Evolutionary conservation across 2,888 invertebrate genomes (phyloP).

Genomic region (Poecilobothrus nobilitatus): DNA sequence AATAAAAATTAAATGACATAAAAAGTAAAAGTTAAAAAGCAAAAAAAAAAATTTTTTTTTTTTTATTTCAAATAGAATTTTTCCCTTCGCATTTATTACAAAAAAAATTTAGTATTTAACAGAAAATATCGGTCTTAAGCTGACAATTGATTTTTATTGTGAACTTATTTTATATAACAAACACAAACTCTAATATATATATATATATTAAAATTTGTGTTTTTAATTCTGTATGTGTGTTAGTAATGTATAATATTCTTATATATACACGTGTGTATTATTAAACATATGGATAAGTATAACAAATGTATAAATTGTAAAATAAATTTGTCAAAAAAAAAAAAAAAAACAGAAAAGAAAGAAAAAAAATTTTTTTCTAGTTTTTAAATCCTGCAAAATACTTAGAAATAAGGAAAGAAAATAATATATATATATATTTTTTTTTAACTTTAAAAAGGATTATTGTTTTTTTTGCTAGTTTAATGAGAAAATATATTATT

Average conservation of each 20-base stretch:
- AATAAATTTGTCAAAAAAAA: too few relatives aligned
- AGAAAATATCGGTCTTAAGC: background rate
- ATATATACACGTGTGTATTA: too few relatives aligned
- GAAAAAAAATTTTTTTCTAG: background rate
- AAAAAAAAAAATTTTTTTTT: too few relatives aligned
- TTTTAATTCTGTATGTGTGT: too few relatives aligned
- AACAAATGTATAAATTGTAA: too few relatives aligned
- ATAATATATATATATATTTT: background rate
- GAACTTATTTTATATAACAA: background rate
- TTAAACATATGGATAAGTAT: too few relatives aligned
- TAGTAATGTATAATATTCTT: too few relatives aligned
- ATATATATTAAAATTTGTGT: too few relatives aligned
- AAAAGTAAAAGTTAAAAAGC: too few relatives aligned
- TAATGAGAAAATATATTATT: conserved; percentile 1
- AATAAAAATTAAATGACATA: too few relatives aligned
- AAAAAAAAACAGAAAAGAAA: background rate
- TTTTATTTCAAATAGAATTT: too few relatives aligned
- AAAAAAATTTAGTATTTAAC: background rate
- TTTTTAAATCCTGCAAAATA: background rate
- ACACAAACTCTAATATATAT: too few relatives aligned
- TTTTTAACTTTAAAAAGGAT: background rate
- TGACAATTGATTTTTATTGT: conserved; percentile 1
- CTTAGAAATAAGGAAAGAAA: background rate
- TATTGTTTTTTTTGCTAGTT: background rate
- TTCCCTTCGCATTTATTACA: background rate